A percentile compares a stretch with the other conserved stretches of the same genome.
phyloP scores from a whole-genome alignment of 2,113 vertebrate genomes.

The Prolemur simus region DNA sequence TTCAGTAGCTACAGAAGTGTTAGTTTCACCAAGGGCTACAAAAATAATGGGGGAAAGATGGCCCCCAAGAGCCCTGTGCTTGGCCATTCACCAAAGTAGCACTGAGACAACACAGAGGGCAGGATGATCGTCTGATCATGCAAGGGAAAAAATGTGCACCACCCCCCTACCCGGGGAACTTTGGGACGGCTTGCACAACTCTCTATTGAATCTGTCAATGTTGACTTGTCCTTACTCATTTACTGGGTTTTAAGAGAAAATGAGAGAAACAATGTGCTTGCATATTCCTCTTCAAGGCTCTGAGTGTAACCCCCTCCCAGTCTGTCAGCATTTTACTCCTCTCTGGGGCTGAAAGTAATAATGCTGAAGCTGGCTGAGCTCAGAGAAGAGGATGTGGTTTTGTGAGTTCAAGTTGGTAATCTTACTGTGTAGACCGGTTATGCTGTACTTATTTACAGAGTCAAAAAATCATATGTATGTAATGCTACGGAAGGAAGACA shows the following conservation, averaged over 20 bases:
- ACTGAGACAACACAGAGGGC: not conserved
- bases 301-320: not conserved
- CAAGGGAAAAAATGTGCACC: not conserved
- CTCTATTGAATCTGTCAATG: slow-evolving; percentile 74
- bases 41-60: not conserved
- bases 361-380: not conserved
- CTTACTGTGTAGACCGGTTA: not conserved
- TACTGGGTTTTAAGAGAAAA: slow-evolving; percentile 68
- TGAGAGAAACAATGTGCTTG: not conserved
- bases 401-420: not conserved
- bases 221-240: slow-evolving; percentile 80
- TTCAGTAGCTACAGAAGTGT: not conserved
- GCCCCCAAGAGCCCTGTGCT: not conserved
- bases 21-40: not conserved
- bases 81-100: not conserved
- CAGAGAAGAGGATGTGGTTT: not conserved
- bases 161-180: not conserved
- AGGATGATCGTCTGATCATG: not conserved
- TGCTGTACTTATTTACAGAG: not conserved
- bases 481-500: not conserved
- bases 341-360: not conserved
- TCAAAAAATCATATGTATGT: not conserved
- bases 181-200: slow-evolving; percentile 56
- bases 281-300: not conserved
- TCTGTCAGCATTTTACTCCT: not conserved